phyloP scores from a whole-genome alignment of 2,888 invertebrate genomes.

The Diogma glabrata region DNA sequence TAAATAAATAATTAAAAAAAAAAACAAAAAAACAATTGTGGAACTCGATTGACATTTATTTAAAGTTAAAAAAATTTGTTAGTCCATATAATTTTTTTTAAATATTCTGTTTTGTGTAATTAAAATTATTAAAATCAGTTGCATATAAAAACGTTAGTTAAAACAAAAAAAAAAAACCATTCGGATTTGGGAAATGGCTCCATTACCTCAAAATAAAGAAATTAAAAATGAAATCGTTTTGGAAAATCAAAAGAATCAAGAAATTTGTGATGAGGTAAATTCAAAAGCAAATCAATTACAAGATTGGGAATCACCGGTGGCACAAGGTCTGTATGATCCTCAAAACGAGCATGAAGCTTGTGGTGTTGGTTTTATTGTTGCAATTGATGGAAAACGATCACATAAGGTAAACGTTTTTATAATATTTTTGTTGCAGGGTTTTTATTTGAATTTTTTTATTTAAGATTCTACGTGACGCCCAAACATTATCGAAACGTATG shows the following conservation, averaged over 20 bases:
- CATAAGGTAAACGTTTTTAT: conserved; percentile 60
- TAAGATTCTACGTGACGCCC: conserved; percentile 91
- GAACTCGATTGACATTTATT: too few relatives aligned
- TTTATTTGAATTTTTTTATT: conserved; percentile 19
- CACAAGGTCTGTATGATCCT: conserved; percentile 94
- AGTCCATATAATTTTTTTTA: too few relatives aligned
- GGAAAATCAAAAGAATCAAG: conserved; percentile 7
- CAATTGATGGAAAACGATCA: conserved; percentile 88
- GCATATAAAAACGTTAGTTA: too few relatives aligned
- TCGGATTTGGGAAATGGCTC: conserved; percentile 5
- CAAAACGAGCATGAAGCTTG: conserved; percentile 93
- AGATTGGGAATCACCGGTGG: conserved; percentile 72
- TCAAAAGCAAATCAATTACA: conserved; percentile 28
- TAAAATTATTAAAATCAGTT: too few relatives aligned
- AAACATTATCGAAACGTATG: conserved; percentile 91
- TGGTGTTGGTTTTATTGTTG: conserved; percentile 97
- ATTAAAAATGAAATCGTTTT: conserved; percentile 8
- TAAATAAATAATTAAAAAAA: too few relatives aligned
- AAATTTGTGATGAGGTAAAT: conserved; percentile 14
- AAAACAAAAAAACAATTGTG: too few relatives aligned
- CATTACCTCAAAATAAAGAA: conserved; percentile 4
- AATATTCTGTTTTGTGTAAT: too few relatives aligned
- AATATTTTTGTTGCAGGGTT: not conserved
- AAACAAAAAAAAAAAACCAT: too few relatives aligned
- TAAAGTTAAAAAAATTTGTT: too few relatives aligned